phyloP scores from a whole-genome alignment of 2,797 vertebrate species.

The Manis javanica region DNA sequence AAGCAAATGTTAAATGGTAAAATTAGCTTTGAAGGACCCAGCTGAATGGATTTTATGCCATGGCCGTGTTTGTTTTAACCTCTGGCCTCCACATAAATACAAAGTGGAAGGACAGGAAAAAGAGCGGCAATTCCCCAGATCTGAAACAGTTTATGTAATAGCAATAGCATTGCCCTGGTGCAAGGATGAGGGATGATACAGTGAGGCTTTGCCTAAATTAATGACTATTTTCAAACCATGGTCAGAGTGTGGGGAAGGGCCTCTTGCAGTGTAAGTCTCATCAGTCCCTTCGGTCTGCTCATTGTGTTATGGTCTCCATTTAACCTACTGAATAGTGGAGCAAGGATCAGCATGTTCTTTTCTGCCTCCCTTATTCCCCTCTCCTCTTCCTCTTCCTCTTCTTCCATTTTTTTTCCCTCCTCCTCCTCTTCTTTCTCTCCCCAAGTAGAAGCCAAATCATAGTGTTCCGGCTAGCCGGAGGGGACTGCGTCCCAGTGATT shows the following conservation, averaged over 20 bases:
- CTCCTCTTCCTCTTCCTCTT: not conserved
- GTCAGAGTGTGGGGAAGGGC: not conserved
- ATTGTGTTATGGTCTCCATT: not conserved
- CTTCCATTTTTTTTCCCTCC: not conserved
- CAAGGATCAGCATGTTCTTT: not conserved
- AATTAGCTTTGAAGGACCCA: not conserved
- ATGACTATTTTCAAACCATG: not conserved
- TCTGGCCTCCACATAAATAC: not conserved
- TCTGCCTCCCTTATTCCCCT: not conserved
- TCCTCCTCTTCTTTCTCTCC: not conserved
- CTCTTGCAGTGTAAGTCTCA: not conserved
- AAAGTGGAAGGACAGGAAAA: not conserved
- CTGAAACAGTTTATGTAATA: no score
- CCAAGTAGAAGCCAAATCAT: not conserved
- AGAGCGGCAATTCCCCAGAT: not conserved
- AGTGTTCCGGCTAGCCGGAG: not conserved
- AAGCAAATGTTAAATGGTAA: slow-evolving; percentile 64
- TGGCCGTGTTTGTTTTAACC: not conserved
- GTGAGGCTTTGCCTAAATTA: not conserved
- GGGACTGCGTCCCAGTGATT: not conserved
- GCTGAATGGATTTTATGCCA: not conserved
- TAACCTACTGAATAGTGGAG: not conserved
- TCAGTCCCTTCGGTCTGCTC: not conserved
- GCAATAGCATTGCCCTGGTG: not conserved
- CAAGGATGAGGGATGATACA: not conserved